Evolutionary conservation across 2,113 vertebrate species (phyloP).

Genomic region (Oceanodroma tethys): DNA sequence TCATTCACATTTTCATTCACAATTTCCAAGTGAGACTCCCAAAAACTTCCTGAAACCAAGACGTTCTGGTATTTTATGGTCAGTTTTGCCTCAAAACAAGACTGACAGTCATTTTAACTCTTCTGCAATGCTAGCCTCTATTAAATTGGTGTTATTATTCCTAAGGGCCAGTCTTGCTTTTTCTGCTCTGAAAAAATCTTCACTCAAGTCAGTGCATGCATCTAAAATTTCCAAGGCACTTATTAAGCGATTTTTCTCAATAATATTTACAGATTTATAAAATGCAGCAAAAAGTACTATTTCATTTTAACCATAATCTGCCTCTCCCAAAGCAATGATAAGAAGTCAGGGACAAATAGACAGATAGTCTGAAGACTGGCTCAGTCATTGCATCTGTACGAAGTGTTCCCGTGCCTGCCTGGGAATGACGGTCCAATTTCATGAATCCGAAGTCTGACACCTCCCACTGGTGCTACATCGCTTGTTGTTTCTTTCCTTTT

Average conservation of each 20-base stretch:
- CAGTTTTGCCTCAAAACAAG: not conserved
- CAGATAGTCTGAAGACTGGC: not conserved
- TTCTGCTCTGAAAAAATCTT: not conserved
- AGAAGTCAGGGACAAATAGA: conserved; percentile 46
- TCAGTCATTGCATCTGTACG: not conserved
- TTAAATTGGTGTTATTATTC: not conserved
- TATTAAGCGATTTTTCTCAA: not conserved
- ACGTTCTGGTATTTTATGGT: not conserved
- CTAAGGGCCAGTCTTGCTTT: not conserved
- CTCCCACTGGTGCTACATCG: not conserved
- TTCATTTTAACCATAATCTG: not conserved
- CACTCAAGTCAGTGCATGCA: not conserved
- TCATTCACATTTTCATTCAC: not conserved
- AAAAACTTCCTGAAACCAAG: not conserved
- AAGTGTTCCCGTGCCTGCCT: not conserved
- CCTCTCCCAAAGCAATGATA: not conserved
- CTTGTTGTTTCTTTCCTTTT: conserved; percentile 9
- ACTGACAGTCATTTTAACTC: not conserved
- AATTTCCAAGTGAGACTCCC: not conserved
- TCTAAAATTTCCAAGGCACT: not conserved
- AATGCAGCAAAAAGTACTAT: not conserved
- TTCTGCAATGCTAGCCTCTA: not conserved
- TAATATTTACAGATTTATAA: conserved; percentile 5
- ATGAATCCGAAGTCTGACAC: not conserved
- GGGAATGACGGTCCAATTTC: conserved; percentile 19